These are phyloP conservation scores for Ispidina picta DNA, from an alignment of 2,797 vertebrate genomes.

Conservation along the genomic window DNA sequence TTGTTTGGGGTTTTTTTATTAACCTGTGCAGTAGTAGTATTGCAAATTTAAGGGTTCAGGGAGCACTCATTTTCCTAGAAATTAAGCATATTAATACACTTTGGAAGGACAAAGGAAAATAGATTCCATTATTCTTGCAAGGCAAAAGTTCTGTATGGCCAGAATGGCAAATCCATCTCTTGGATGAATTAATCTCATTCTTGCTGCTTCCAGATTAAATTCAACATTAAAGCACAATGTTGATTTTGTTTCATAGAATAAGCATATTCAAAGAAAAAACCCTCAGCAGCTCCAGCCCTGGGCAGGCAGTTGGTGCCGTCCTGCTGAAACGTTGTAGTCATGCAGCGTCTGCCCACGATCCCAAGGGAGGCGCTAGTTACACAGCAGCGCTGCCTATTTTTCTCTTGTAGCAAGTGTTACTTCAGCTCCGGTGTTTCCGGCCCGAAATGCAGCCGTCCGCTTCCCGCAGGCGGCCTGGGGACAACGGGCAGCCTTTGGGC, in stretches of 20 bases:
- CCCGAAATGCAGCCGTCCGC: rapidly evolving
- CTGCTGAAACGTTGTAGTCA: rapidly evolving
- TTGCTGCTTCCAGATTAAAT: neutral
- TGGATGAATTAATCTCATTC: neutral
- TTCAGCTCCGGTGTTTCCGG: rapidly evolving
- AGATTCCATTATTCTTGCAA: neutral
- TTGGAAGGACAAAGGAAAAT: neutral
- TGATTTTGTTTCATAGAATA: neutral
- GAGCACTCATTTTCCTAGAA: neutral
- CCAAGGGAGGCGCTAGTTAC: rapidly evolving
- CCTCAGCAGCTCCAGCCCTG: neutral
- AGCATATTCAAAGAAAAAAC: neutral
- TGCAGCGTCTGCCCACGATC: rapidly evolving
- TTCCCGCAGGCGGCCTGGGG: rapidly evolving
- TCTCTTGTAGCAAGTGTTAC: neutral
- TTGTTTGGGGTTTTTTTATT: neutral
- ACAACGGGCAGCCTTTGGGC: rapidly evolving
- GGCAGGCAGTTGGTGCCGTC: too few species aligned
- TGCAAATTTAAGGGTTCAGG: rapidly evolving
- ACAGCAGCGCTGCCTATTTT: rapidly evolving
- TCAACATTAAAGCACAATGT: neutral
- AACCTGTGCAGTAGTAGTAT: neutral
- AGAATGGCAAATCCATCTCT: neutral
- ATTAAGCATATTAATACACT: neutral
- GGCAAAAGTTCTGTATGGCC: neutral